Evolutionary conservation across 2,797 vertebrate species (phyloP), one percentile per base, ranked within the genome.

Genomic region (Ctenosaura bakeri): DNA sequence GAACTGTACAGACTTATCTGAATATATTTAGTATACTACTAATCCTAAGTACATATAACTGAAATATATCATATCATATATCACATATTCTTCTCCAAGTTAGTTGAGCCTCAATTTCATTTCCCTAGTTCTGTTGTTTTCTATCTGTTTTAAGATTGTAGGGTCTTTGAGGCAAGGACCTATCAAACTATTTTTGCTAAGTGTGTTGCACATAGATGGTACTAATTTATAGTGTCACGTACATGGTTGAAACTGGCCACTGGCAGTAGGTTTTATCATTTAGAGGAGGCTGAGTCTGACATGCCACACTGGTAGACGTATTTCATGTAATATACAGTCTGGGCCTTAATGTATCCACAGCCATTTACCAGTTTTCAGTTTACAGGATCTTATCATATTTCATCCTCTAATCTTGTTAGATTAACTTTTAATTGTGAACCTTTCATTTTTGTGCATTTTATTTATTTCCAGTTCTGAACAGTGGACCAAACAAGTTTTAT

Each of bases 341-440:
- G 56, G 74, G 13, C 38, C 35, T 59, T 77, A 59, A 20, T 42
- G 46, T 89, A 91, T 88, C 46, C 87, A 86, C 83, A 89, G 77
- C 6, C 38, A 86, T 82, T 83, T 90, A 87, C 71, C 90, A 90
- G 2, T 50, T 92, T 88, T 88, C 79, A 94, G 52, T 6, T 64
- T n/a, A 8, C 80, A 86, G 6, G 78, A 91, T 32, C 24, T 88
- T 86, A 78, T 42, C 86, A 42, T 73, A 3, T 62, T 29, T 87
- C 89, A 54, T 32, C 24, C 77, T 35, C 32, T 80, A 83, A 50
- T 83, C 32, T 66, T 0, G 10, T 38, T 85, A 14, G 6, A 52
- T 89, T 88, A 29, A 80, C 2, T 77, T 2, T 93, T 77, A 92
- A 91, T 64, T 81, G 50, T 52, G 74, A 52, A 86, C 2, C 1